Evolutionary conservation across 2,888 invertebrate genomes (phyloP).

Genomic region (Esperia sulphurella): DNA sequence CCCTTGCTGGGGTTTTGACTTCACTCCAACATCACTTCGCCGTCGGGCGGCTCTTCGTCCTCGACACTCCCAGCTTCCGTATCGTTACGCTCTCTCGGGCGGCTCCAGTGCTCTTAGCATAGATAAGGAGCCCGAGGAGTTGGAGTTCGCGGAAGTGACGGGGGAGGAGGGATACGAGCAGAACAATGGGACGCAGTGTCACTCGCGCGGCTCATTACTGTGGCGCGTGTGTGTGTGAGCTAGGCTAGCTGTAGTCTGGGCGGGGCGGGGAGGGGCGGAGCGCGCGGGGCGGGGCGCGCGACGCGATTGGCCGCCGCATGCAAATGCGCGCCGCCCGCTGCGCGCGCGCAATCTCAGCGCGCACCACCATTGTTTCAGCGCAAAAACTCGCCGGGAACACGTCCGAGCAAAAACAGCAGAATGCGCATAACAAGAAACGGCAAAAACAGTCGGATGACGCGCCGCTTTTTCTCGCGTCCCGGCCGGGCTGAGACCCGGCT

Average conservation of each 20-base stretch:
- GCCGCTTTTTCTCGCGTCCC: conserved; percentile 54
- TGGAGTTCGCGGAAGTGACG: too few relatives aligned
- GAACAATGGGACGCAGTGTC: conserved; percentile 12
- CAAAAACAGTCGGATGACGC: conserved; percentile 52
- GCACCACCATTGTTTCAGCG: conserved; percentile 44
- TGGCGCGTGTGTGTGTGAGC: conserved; percentile 16
- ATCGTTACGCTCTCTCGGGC: too few relatives aligned
- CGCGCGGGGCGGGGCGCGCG: conserved; percentile 35
- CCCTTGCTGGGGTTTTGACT: too few relatives aligned
- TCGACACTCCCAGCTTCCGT: too few relatives aligned
- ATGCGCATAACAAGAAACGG: conserved; percentile 69
- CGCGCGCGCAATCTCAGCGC: conserved; percentile 50
- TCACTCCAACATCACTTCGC: too few relatives aligned
- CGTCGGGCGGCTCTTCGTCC: too few relatives aligned
- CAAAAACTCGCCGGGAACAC: conserved; percentile 53
- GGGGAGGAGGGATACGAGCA: conserved; percentile 5
- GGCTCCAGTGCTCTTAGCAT: too few relatives aligned
- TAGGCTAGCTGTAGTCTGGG: too few relatives aligned
- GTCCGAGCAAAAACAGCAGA: conserved; percentile 58
- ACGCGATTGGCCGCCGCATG: conserved; percentile 57
- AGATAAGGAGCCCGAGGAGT: too few relatives aligned
- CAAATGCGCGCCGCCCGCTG: conserved; percentile 57
- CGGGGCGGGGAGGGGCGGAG: conserved; percentile 16
- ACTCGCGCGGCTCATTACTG: conserved; percentile 1
- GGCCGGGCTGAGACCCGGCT: conserved; percentile 8